Base-by-base conservation (phyloP, 2,797 vertebrate genomes). In the Platyrinchus mystaceus region DNA sequence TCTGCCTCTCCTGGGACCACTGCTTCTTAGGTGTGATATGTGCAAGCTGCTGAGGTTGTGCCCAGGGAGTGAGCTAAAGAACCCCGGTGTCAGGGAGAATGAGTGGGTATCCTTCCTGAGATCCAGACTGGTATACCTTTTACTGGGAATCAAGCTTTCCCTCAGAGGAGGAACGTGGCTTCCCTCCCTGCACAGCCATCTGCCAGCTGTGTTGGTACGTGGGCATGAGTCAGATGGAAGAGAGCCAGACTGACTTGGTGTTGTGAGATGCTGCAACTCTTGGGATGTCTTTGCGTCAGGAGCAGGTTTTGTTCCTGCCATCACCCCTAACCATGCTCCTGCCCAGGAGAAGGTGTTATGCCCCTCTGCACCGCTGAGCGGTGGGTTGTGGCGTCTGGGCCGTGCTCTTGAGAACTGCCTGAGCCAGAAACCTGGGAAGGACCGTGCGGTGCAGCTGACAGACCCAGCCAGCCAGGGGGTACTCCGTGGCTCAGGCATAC, bases 311-410 rank as follows among this genome's bases (percentile, higher is more conserved):
- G 36, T n/a, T 71, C 27, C 55, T 73, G 23, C 52, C 20, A 4
- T 30, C 4, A 2, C 9, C 34, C 46, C 27, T 49, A 18, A 14
- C 14, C 0, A 0, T 37, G 26, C 41, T 84, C 4, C 53, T 64
- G 80, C 30, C 47, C 7, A 5, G 55, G 15, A 71, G 58, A 36
- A 30, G 79, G 9, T 30, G 53, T 3, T 9, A 2, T 10, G 8
- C 16, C 36, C 3, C 36, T 75, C 63, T 50, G 37, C 6, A 3
- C 36, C n/a, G 19, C 39, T n/a, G 49, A 39, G 30, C 0, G 0
- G 41, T 23, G 82, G 37, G 34, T 50, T 64, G 44, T 46, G 70
- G 6, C 3, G 0, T 69, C 68, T 77, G 1, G 2, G 75, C 50
- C 6, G 0, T 27, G 77, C 14, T 39, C 9, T 44, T 2, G 5